Evolutionary conservation across 2,113 vertebrate genomes (phyloP).

Genomic region (Malurus alboscapulatus): DNA sequence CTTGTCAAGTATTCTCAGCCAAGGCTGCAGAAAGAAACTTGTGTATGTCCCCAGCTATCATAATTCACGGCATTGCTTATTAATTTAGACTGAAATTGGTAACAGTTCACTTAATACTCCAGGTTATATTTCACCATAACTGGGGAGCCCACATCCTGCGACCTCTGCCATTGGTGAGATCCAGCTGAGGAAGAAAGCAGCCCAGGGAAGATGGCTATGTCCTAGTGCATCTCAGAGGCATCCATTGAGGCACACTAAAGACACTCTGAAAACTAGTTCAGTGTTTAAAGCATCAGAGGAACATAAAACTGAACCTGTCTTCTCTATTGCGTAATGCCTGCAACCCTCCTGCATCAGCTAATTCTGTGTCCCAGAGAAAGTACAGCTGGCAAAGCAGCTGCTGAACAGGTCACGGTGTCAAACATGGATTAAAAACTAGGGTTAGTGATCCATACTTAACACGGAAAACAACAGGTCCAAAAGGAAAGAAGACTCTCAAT

Average conservation of each 20-base stretch:
- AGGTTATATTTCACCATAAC: background rate
- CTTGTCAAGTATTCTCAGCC: background rate
- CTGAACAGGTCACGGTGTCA: conserved; percentile 36
- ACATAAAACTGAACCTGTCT: background rate
- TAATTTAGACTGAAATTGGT: background rate
- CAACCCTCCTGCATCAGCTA: background rate
- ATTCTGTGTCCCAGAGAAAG: conserved; percentile 23
- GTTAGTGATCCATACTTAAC: conserved; percentile 61
- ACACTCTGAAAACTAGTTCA: background rate
- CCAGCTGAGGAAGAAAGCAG: background rate
- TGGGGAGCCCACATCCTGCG: background rate
- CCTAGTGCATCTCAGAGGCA: background rate
- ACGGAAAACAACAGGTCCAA: background rate
- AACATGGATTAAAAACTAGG: conserved; percentile 46
- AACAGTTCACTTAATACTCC: background rate
- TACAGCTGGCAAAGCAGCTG: conserved; percentile 46
- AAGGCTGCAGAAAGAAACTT: background rate
- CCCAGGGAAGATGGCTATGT: background rate
- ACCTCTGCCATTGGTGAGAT: background rate
- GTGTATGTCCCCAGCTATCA: background rate
- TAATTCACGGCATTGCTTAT: background rate
- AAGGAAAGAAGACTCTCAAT: background rate
- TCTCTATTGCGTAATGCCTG: background rate
- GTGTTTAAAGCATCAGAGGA: background rate
- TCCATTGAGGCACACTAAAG: background rate